These are phyloP conservation scores for Apus apus DNA, from an alignment of 2,113 vertebrate species.

Conservation along the genomic window DNA sequence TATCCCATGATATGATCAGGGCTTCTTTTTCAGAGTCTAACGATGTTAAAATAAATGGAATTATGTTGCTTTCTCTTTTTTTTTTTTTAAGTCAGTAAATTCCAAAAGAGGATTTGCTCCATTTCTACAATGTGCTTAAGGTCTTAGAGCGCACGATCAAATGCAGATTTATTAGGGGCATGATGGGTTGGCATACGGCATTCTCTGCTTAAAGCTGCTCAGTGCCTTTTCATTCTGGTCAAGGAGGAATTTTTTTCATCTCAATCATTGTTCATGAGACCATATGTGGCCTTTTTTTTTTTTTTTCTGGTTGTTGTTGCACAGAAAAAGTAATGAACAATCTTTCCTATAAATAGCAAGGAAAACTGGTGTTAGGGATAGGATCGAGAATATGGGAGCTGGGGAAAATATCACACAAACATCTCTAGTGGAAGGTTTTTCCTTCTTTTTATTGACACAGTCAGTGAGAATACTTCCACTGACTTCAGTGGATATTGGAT, in stretches of 20 bases:
- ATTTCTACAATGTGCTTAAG: conserved; percentile 29
- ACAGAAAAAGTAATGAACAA: background rate
- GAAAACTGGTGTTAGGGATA: background rate
- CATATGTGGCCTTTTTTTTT: background rate
- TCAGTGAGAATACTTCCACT: background rate
- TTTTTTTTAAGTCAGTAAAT: conserved; percentile 26
- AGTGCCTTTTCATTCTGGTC: background rate
- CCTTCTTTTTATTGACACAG: background rate
- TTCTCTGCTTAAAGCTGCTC: conserved; percentile 7
- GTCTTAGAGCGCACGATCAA: background rate
- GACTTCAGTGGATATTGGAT: background rate
- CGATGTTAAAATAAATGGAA: conserved; percentile 51
- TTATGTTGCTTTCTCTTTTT: background rate
- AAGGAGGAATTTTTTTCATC: background rate
- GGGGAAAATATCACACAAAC: background rate
- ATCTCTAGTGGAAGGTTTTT: background rate
- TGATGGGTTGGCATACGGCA: background rate
- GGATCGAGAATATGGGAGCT: accelerated
- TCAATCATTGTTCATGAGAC: background rate
- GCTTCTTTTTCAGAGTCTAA: background rate
- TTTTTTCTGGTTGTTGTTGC: background rate
- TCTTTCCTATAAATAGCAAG: background rate
- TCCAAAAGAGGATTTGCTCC: conserved; percentile 26
- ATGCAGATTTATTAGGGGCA: background rate
- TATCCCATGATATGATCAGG: background rate